Evolutionary conservation across 2,797 vertebrate genomes (phyloP).

Genomic region (Coilia nasus): DNA sequence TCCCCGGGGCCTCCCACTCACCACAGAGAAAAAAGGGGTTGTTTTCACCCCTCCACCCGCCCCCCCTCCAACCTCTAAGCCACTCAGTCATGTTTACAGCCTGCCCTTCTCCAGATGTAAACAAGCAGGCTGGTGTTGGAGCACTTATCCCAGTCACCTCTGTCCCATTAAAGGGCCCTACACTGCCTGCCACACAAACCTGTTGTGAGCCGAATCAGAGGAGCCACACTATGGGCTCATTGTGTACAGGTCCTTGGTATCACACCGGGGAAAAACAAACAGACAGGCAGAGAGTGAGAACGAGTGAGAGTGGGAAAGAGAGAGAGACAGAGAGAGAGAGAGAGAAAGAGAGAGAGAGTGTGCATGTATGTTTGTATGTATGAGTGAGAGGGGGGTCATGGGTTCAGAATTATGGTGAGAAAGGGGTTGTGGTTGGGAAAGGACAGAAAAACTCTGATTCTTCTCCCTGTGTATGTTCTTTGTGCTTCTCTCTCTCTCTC

Average conservation of each 20-base stretch:
- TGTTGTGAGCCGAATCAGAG: background rate
- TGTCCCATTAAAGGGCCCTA: background rate
- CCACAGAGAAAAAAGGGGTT: background rate
- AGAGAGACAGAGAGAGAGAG: no score
- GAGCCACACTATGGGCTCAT: slow-evolving; percentile 19
- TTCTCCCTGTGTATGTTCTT: background rate
- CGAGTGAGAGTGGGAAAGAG: no score
- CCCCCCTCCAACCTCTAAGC: background rate
- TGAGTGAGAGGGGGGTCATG: background rate
- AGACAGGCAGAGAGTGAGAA: background rate
- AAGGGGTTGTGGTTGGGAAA: background rate
- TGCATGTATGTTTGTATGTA: background rate
- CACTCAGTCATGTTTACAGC: slow-evolving; percentile 26
- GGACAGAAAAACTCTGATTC: background rate
- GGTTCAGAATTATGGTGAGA: background rate
- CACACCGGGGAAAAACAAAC: background rate
- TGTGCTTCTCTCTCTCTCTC: background rate
- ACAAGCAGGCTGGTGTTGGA: background rate
- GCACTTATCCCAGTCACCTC: slow-evolving; percentile 25
- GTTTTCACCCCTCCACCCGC: background rate
- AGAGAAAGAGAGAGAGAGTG: background rate
- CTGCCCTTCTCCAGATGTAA: slow-evolving; percentile 16
- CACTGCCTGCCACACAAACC: background rate
- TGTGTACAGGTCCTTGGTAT: background rate
- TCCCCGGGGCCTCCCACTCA: background rate